A percentile compares a stretch with the other conserved stretches of the same genome.
These are phyloP conservation scores for Caerostris extrusa DNA, from an alignment of 1,140 invertebrate species.

Conservation along the genomic window DNA sequence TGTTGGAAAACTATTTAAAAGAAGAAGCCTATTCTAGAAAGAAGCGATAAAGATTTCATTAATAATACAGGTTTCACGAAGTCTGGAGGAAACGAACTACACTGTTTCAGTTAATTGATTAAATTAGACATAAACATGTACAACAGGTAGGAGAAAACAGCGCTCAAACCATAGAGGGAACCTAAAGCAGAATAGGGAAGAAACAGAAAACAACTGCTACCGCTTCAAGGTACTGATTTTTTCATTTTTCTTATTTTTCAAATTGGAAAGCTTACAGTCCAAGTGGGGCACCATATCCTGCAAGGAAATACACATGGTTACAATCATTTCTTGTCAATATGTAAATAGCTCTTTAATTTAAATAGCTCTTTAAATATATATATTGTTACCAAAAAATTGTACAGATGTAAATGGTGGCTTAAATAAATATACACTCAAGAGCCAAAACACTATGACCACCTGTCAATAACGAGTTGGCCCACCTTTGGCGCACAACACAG, in stretches of 20 bases:
- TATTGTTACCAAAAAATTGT: too few species aligned
- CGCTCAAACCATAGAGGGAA: not conserved
- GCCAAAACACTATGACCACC: too few species aligned
- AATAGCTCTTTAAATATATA: too few species aligned
- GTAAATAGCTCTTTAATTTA: too few species aligned
- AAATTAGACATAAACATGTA: not conserved
- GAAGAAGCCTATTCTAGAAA: not conserved
- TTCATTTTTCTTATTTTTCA: not conserved
- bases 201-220: not conserved
- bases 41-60: not conserved
- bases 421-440: too few species aligned
- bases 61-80: too few species aligned
- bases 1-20: not conserved
- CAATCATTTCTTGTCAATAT: too few species aligned
- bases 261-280: not conserved
- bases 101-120: not conserved
- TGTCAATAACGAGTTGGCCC: too few species aligned
- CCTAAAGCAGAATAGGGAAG: not conserved
- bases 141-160: not conserved
- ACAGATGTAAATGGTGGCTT: too few species aligned
- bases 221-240: constrained; percentile 1
- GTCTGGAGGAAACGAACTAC: not conserved
- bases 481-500: too few species aligned
- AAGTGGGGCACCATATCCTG: not conserved
- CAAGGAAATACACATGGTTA: too few species aligned